Evolutionary conservation across 1,140 invertebrate species (phyloP), one percentile per base, ranked within the genome.

Genomic region (Drosophila ohnishii): DNA sequence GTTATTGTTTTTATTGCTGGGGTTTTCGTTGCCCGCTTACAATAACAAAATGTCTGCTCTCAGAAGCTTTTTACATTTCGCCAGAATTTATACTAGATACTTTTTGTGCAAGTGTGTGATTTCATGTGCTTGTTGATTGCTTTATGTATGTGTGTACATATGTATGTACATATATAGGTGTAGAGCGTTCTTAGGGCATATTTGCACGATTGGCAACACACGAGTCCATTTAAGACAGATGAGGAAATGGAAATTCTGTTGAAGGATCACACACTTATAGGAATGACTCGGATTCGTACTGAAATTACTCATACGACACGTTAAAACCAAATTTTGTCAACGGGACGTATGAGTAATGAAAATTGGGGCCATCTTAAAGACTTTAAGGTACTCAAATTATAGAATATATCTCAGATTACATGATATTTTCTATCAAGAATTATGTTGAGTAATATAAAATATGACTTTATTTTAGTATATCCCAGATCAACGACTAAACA

Each of bases 61-160:
- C 37, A 40, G 66, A 84, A 86, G 82, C 82, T 86, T 87, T 53
- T 86, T 87, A 79, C 83, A 87, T 83, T 86, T 87, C 83, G 76
- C 79, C 79, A 86, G 83, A 87, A 86, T 64, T 73, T 80, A 83
- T 88, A 87, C 75, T 80, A 83, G 64, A 86, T 57, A 50, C 45
- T 14, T 74, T 37, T 57, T 56, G 56, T 39, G 39, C 65, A 39
- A 61, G 30, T 64, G 63, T 34, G 30, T 53, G 39, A 59, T 55
- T 71, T 71, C 67, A 59, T 71, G 40, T 70, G 65, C 44, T 71
- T 71, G 44, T 71, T 71, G 67, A 71, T 71, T 59, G 51, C 67
- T 53, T 19, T 51, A 51, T 3, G 28, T 37, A 22, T 9, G 9
- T 45, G 5, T 16, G 13, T 48, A 56, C 19, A 48, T 50, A 28